Evolutionary conservation across 1,140 invertebrate species (phyloP), one percentile per base, ranked within the genome.

Genomic region (Matsumurasca onukii): DNA sequence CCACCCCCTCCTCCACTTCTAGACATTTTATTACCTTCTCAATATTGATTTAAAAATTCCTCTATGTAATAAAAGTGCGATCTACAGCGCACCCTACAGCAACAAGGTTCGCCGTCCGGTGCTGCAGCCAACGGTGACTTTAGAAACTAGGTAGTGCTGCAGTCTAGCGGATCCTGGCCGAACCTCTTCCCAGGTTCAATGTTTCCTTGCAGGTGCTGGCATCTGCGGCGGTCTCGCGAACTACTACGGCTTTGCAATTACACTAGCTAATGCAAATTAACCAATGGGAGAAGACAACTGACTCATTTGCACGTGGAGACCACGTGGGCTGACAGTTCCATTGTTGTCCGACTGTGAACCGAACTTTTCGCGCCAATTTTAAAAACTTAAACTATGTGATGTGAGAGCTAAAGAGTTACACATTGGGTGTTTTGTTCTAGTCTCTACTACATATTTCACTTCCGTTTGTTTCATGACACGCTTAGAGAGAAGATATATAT

Each of bases 221-320:
- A 25, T 49, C 57, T 48, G 3, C 34, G 34, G 27, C 24, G 2
- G 49, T 31, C n/a, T 1, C 3, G 39, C n/a, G 25, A 68, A 61
- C 57, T 68, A 61, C 31, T 34, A 13, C 12, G 62, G 15, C 67
- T 62, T 62, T 5, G 22, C 67, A 68, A 68, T 68, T 68, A 68
- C 67, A 59, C 25, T 59, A 55, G 57, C 67, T 68, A 68, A 68
- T 68, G 67, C 67, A 68, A 68, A 68, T 68, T 68, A 68, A 68
- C 67, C 67, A 68, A 68, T 68, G 64, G 30, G 64, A 45, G 27
- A 49, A 66, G 64, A 66, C 45, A 66, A 51, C 62, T 34, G 29
- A 48, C 31, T 65, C 62, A 65, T 65, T 65, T 65, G 62, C 62
- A 65, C 39, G 31, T 65, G 31, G 31, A 63, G 39, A 45, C 62